Evolutionary conservation across 1,140 invertebrate species (phyloP), one percentile per base, ranked within the genome.

Genomic region (Panulirus ornatus): DNA sequence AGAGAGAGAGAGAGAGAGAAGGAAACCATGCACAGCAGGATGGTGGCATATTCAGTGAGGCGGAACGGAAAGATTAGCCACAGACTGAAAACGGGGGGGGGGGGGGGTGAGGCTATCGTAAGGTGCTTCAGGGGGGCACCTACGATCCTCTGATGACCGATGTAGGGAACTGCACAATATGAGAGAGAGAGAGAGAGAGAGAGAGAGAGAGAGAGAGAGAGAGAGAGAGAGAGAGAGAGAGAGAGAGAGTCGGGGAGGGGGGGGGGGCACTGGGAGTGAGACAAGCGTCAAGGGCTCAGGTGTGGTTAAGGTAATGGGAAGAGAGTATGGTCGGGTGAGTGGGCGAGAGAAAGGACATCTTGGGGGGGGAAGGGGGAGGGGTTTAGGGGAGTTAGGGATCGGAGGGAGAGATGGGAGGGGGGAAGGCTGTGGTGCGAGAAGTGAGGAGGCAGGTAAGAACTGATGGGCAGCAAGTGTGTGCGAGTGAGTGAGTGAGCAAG

Each of bases 151-250:
- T n/a, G n/a, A n/a, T n/a, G n/a, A 73, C 16, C 34, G 19, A 38
- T 78, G n/a, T 19, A 38, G 36, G 42, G 11, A 40, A n/a, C 16
- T 19, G 71, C 36, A 27, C 71, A 38, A 22, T 75, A 34, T 19
- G 36, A 75, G 27, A 16, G 22, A 27, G 30, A 27, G 79, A 16
- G 2, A 54, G 54, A 38, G 1, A 2, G 81, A 30, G 19, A 51
- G 58, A 51, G 36, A n/a, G 58, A 51, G 36, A 38, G 81, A 63
- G 81, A 63, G 81, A 63, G 81, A 38, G 81, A 63, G 81, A 47
- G 76, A 79, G 76, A 70, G 66, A 78, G 75, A 78, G 76, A 79
- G 76, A 79, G 76, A 79, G 76, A 51, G 42, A 51, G 42, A 79
- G 76, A 79, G 76, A 79, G 76, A 83, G 76, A 79, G 76, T 44